phyloP scores from a whole-genome alignment of 2,113 vertebrate genomes.

The Struthidea cinerea region DNA sequence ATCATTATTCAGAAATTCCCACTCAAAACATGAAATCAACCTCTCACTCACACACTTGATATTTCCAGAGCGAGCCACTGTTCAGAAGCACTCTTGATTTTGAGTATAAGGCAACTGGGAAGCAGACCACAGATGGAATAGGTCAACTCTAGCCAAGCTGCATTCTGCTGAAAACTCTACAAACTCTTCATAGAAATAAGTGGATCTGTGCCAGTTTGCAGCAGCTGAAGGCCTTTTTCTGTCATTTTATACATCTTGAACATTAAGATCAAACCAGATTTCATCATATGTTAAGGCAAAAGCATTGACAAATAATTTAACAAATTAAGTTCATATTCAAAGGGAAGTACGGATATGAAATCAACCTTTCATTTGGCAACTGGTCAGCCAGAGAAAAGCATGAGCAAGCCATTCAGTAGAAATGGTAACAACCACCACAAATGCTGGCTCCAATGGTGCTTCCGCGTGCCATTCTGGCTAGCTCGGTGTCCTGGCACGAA shows the following conservation, averaged over 20 bases:
- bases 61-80: background rate
- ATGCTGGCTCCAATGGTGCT: too few relatives aligned
- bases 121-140: background rate
- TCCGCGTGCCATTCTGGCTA: too few relatives aligned
- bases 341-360: background rate
- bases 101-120: background rate
- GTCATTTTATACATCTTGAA: background rate
- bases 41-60: background rate
- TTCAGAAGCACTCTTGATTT: background rate
- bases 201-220: background rate
- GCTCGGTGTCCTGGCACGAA: too few relatives aligned
- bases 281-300: background rate
- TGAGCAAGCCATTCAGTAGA: background rate
- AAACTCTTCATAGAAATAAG: background rate
- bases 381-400: background rate
- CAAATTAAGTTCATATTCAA: background rate
- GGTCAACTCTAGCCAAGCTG: background rate
- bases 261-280: background rate
- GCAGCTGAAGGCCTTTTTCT: background rate
- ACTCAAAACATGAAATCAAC: background rate
- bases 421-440: background rate
- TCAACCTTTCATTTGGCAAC: background rate
- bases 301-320: background rate
- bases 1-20: background rate
- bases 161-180: background rate